phyloP scores from a whole-genome alignment of 1,140 invertebrate species.

The Drosophila asahinai region DNA sequence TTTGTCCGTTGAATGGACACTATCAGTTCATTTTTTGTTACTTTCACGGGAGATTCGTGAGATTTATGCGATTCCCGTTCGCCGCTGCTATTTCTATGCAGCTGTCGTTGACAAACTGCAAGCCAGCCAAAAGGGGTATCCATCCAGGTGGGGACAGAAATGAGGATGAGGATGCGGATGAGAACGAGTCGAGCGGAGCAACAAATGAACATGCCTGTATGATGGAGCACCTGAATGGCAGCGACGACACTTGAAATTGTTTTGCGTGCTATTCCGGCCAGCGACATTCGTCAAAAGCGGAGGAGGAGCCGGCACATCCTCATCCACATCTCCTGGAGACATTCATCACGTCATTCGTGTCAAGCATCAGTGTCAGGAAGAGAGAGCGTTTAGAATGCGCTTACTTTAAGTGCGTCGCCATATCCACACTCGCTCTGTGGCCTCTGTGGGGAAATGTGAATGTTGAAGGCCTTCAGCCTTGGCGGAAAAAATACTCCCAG shows the following conservation, averaged over 20 bases:
- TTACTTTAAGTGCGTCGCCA: slow-evolving; percentile 54
- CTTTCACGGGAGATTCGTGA: slow-evolving; percentile 12
- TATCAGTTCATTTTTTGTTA: slow-evolving; percentile 29
- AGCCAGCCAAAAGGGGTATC: slow-evolving; percentile 9
- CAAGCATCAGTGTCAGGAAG: slow-evolving; percentile 54
- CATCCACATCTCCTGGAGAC: slow-evolving; percentile 55
- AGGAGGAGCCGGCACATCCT: background rate
- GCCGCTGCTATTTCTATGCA: slow-evolving; percentile 40
- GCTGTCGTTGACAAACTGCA: slow-evolving; percentile 72
- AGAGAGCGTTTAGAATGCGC: slow-evolving; percentile 63
- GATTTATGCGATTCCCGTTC: slow-evolving; percentile 48
- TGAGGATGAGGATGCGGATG: background rate
- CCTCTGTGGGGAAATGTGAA: slow-evolving; percentile 10
- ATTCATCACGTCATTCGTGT: slow-evolving; percentile 81
- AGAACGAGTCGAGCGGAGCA: slow-evolving; percentile 17
- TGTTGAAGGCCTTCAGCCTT: slow-evolving; percentile 7
- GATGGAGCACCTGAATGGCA: slow-evolving; percentile 65
- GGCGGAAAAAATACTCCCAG: slow-evolving; percentile 2
- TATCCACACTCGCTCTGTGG: background rate
- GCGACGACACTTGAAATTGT: slow-evolving; percentile 77
- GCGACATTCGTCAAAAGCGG: slow-evolving; percentile 69
- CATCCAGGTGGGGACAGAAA: slow-evolving; percentile 6
- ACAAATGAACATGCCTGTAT: slow-evolving; percentile 75
- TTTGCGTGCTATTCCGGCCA: slow-evolving; percentile 51
- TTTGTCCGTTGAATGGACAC: slow-evolving; percentile 15